Evolutionary conservation across 2,888 invertebrate genomes (phyloP).

Genomic region (Alsophila aescularia): DNA sequence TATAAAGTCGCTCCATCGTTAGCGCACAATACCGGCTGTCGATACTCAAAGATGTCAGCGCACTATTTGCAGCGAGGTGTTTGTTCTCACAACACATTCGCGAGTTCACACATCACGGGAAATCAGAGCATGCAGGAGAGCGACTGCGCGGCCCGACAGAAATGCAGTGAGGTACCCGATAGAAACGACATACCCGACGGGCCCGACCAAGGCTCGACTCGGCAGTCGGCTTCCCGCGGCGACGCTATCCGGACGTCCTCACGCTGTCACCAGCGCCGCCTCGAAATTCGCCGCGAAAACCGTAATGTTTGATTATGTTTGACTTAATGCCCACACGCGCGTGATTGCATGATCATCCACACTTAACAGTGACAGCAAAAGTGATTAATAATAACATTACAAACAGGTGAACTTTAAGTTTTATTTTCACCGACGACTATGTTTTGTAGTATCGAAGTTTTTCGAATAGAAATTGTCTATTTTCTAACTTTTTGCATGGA

Average conservation of each 20-base stretch:
- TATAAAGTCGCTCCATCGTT: slow-evolving; percentile 20
- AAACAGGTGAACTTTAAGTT: slow-evolving; percentile 70
- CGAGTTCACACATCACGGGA: slow-evolving; percentile 37
- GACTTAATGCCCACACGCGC: slow-evolving; percentile 65
- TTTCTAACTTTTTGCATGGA: slow-evolving; percentile 40
- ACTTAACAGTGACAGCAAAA: slow-evolving; percentile 69
- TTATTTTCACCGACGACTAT: slow-evolving; percentile 55
- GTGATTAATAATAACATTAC: slow-evolving; percentile 73
- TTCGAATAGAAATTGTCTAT: slow-evolving; percentile 32
- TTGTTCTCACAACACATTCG: slow-evolving; percentile 43
- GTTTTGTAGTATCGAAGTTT: slow-evolving; percentile 61
- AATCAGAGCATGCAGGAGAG: slow-evolving; percentile 45
- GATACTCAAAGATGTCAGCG: slow-evolving; percentile 34
- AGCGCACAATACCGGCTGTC: slow-evolving; percentile 21
- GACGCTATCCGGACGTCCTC: slow-evolving; percentile 40
- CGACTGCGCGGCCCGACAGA: slow-evolving; percentile 75
- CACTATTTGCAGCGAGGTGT: slow-evolving; percentile 36
- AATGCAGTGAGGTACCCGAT: slow-evolving; percentile 46
- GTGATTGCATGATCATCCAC: slow-evolving; percentile 68
- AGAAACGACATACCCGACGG: slow-evolving; percentile 26
- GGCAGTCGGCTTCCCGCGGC: slow-evolving; percentile 64
- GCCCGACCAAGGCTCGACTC: slow-evolving; percentile 40
- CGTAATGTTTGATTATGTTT: slow-evolving; percentile 34
- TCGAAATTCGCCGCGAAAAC: slow-evolving; percentile 39
- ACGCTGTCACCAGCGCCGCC: slow-evolving; percentile 26